phyloP scores from a whole-genome alignment of 2,797 vertebrate genomes.

The Poeciliopsis paucimaculata region DNA sequence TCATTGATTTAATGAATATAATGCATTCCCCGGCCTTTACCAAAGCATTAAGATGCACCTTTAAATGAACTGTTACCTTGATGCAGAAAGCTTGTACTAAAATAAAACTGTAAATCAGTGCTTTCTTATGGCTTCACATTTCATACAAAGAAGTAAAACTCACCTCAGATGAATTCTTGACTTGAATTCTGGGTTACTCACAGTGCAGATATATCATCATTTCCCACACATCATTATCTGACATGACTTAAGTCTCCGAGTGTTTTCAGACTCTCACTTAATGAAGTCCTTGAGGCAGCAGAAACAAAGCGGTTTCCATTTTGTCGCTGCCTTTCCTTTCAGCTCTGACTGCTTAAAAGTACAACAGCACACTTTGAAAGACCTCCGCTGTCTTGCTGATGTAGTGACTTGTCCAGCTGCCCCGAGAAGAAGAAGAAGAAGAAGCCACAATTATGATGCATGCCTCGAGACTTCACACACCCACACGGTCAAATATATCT shows the following conservation, averaged over 20 bases:
- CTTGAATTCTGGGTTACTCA: constrained; percentile 44
- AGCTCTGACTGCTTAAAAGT: constrained; percentile 54
- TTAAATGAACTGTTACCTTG: background rate
- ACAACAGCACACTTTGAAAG: constrained; percentile 44
- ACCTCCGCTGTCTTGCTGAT: constrained; percentile 54
- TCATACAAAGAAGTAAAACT: constrained; percentile 39
- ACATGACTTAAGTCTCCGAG: constrained; percentile 32
- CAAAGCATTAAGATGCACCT: background rate
- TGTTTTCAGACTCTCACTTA: constrained; percentile 38
- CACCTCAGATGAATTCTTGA: constrained; percentile 58
- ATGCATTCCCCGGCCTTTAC: background rate
- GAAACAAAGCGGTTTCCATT: constrained; percentile 63
- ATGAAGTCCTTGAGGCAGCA: constrained; percentile 48
- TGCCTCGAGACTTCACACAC: constrained; percentile 72
- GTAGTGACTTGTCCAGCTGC: constrained; percentile 58
- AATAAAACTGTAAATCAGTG: constrained; percentile 1
- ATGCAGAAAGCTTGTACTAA: background rate
- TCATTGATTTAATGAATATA: constrained; percentile 18
- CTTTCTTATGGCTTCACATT: background rate
- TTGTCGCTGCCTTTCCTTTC: constrained; percentile 39
- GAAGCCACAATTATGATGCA: constrained; percentile 69
- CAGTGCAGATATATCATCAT: constrained; percentile 31
- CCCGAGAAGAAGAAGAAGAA: constrained; percentile 61
- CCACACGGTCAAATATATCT: constrained; percentile 73
- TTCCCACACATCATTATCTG: constrained; percentile 17